These are phyloP conservation scores for Doryteuthis pealeii DNA, from an alignment of 1,140 invertebrate genomes.

Conservation along the genomic window DNA sequence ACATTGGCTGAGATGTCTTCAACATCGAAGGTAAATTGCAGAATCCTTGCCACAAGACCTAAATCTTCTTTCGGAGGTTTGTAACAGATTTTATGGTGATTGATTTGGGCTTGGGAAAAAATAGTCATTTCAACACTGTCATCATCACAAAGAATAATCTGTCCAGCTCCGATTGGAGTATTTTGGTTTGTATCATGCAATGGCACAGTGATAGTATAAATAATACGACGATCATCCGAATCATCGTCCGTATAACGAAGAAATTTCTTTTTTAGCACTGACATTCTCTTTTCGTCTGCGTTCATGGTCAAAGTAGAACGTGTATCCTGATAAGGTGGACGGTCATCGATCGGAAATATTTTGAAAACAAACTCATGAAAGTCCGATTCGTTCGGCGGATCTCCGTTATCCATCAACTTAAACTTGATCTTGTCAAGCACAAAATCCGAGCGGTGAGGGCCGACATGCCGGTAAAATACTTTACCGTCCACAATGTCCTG, in stretches of 20 bases:
- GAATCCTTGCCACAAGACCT: conserved; percentile 53
- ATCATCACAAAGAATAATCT: conserved; percentile 53
- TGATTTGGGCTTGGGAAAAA: conserved; percentile 59
- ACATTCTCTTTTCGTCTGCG: conserved; percentile 55
- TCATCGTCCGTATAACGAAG: conserved; percentile 56
- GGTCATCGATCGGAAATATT: conserved; percentile 57
- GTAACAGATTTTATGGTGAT: conserved; percentile 60
- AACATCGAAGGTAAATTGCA: conserved; percentile 57
- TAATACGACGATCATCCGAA: conserved; percentile 51
- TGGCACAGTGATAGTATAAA: conserved; percentile 43
- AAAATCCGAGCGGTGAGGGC: conserved; percentile 41
- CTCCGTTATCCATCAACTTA: conserved; percentile 46
- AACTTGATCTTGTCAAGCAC: conserved; percentile 54
- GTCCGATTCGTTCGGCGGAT: conserved; percentile 58
- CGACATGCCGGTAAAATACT: conserved; percentile 58
- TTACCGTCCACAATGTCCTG: conserved; percentile 57
- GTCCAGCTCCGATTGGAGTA: conserved; percentile 48
- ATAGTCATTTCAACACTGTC: conserved; percentile 36
- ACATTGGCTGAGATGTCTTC: conserved; percentile 56
- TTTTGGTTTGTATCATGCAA: conserved; percentile 55
- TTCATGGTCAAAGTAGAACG: conserved; percentile 51
- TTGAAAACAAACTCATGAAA: conserved; percentile 51
- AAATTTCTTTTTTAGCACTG: conserved; percentile 49
- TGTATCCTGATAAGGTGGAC: conserved; percentile 53
- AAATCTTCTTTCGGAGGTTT: conserved; percentile 55